Evolutionary conservation across 2,113 vertebrate genomes (phyloP).

Genomic region (Microcebus murinus): DNA sequence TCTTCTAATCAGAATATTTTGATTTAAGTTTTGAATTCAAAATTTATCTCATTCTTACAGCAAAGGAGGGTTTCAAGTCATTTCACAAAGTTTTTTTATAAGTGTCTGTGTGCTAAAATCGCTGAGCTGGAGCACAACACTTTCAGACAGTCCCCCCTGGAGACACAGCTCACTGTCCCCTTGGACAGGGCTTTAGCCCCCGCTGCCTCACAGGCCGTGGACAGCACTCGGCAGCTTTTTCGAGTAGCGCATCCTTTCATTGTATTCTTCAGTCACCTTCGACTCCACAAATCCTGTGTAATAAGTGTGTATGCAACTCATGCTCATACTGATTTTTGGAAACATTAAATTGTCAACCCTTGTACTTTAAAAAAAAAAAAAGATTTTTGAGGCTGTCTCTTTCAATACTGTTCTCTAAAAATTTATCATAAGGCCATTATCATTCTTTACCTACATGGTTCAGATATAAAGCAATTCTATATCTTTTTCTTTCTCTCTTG

Average conservation of each 20-base stretch:
- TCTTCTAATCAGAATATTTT: neutral
- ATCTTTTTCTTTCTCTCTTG: neutral
- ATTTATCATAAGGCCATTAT: neutral
- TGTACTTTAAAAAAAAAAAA: neutral
- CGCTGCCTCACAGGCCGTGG: neutral
- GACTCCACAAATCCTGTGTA: neutral
- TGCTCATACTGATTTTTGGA: neutral
- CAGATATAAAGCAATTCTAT: neutral
- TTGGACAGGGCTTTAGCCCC: neutral
- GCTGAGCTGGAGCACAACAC: neutral
- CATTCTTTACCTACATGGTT: neutral
- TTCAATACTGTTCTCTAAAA: constrained; percentile 7
- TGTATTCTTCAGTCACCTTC: neutral
- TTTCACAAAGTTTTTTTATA: constrained; percentile 5
- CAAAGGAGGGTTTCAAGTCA: constrained; percentile 36
- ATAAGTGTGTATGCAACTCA: neutral
- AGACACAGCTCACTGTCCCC: neutral
- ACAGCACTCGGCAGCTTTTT: neutral
- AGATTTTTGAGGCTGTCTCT: neutral
- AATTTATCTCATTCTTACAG: constrained; percentile 28
- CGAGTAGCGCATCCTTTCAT: neutral
- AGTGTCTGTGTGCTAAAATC: neutral
- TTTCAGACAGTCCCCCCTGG: neutral
- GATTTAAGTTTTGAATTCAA: constrained; percentile 44
- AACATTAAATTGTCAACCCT: neutral